Conservation (phyloP, 2,888 invertebrate species). For the Apantesis nais region DNA sequence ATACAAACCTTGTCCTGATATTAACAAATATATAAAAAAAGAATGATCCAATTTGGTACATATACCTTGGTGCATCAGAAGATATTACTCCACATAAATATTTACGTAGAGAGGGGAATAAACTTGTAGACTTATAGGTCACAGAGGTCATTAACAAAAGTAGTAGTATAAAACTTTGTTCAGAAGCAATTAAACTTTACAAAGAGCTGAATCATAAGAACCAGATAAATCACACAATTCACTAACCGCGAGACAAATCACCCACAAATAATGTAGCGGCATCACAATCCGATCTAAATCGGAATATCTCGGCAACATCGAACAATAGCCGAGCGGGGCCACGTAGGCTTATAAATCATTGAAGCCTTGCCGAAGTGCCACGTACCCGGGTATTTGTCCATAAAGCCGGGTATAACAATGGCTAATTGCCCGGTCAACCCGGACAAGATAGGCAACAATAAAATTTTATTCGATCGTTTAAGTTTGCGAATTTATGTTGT, state of each 20-base stretch:
- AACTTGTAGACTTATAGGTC: too few species aligned
- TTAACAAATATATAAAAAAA: too few species aligned
- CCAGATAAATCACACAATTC: slow-evolving; percentile 41
- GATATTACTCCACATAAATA: neutral
- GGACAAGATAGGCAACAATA: slow-evolving; percentile 56
- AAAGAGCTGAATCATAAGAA: slow-evolving; percentile 11
- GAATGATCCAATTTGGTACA: too few species aligned
- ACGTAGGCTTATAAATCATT: slow-evolving; percentile 53
- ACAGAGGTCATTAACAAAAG: neutral
- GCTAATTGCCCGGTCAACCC: slow-evolving; percentile 58
- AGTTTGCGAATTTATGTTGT: slow-evolving; percentile 48
- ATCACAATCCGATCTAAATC: slow-evolving; percentile 49
- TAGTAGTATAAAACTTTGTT: neutral
- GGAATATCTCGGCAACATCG: slow-evolving; percentile 50
- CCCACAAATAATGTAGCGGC: slow-evolving; percentile 40
- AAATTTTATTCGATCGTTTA: slow-evolving; percentile 57
- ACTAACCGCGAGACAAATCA: slow-evolving; percentile 41
- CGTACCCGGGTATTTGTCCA: slow-evolving; percentile 52
- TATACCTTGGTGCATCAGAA: too few species aligned
- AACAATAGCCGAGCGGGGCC: slow-evolving; percentile 49
- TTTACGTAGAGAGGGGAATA: neutral
- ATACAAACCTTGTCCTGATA: too few species aligned
- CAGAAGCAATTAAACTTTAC: neutral
- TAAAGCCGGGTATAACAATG: slow-evolving; percentile 58
- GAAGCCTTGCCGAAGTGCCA: slow-evolving; percentile 48